phyloP scores from a whole-genome alignment of 2,888 invertebrate genomes.

The Drosophila greeni region DNA sequence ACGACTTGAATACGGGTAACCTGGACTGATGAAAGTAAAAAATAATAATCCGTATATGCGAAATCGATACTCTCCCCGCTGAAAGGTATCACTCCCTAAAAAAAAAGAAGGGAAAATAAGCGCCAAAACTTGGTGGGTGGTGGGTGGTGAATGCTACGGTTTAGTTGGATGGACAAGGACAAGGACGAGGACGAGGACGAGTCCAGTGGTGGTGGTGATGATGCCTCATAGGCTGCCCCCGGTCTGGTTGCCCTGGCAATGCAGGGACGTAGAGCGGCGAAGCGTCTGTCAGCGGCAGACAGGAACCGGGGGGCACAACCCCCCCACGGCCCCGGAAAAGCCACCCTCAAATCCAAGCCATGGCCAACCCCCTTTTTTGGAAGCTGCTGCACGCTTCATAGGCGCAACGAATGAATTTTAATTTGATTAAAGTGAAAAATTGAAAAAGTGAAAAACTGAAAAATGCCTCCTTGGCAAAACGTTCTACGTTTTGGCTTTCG shows the following conservation, averaged over 20 bases:
- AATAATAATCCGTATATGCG: conserved; percentile 2
- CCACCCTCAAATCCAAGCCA: neutral
- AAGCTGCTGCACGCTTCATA: conserved; percentile 66
- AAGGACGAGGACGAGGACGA: neutral
- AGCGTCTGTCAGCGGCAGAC: conserved; percentile 44
- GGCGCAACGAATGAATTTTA: conserved; percentile 77
- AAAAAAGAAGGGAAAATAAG: neutral
- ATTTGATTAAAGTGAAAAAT: conserved; percentile 77
- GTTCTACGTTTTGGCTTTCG: conserved; percentile 11
- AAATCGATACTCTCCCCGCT: conserved; percentile 18
- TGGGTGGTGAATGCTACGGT: conserved; percentile 5
- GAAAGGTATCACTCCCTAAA: conserved; percentile 17
- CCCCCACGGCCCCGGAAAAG: neutral
- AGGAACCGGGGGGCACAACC: conserved; percentile 4
- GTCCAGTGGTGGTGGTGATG: neutral
- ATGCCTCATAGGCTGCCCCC: conserved; percentile 18
- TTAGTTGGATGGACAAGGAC: neutral
- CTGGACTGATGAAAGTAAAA: neutral
- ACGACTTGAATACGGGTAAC: neutral
- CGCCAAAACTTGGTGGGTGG: conserved; percentile 16
- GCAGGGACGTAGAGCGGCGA: neutral
- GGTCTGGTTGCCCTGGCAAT: conserved; percentile 37
- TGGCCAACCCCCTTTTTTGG: conserved; percentile 15
- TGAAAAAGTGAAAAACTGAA: conserved; percentile 73
- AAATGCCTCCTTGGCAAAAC: conserved; percentile 46